Percentiles rank a stretch among this genome's conserved stretches.
Evolutionary conservation across 2,888 invertebrate genomes (phyloP).

Genomic region (Criorhina ranunculi): DNA sequence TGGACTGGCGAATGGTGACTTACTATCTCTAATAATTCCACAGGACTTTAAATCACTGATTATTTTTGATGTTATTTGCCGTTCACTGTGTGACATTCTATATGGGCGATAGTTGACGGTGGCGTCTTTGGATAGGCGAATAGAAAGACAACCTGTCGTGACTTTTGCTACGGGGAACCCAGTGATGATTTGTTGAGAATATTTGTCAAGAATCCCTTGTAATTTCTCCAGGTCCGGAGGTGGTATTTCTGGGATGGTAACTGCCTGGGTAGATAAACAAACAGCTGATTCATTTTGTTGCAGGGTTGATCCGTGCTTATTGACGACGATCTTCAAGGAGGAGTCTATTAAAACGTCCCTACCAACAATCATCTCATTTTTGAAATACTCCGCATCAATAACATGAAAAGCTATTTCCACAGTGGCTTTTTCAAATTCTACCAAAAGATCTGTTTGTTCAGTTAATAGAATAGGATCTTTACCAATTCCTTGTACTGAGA

Average conservation of each 20-base stretch:
- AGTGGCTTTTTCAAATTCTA: constrained; percentile 33
- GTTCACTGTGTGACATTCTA: constrained; percentile 53
- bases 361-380: constrained; percentile 39
- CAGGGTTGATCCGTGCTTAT: constrained; percentile 28
- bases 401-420: constrained; percentile 46
- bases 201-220: constrained; percentile 40
- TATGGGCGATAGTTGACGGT: constrained; percentile 42
- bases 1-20: constrained; percentile 64
- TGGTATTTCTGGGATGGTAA: constrained; percentile 8
- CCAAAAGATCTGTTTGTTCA: constrained; percentile 35
- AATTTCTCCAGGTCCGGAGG: constrained; percentile 22
- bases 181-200: constrained; percentile 34
- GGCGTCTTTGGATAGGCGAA: constrained; percentile 38
- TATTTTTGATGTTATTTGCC: constrained; percentile 50
- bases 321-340: constrained; percentile 30
- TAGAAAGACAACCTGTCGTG: constrained; percentile 26
- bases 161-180: constrained; percentile 29
- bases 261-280: constrained; percentile 17
- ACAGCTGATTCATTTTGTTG: constrained; percentile 16
- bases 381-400: constrained; percentile 32
- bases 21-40: constrained; percentile 55
- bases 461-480: constrained; percentile 28
- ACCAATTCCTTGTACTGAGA: constrained; percentile 29
- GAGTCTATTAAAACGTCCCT: constrained; percentile 35
- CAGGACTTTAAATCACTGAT: constrained; percentile 39